Conservation (phyloP, 2,113 vertebrate species). For the Elephas maximus region DNA sequence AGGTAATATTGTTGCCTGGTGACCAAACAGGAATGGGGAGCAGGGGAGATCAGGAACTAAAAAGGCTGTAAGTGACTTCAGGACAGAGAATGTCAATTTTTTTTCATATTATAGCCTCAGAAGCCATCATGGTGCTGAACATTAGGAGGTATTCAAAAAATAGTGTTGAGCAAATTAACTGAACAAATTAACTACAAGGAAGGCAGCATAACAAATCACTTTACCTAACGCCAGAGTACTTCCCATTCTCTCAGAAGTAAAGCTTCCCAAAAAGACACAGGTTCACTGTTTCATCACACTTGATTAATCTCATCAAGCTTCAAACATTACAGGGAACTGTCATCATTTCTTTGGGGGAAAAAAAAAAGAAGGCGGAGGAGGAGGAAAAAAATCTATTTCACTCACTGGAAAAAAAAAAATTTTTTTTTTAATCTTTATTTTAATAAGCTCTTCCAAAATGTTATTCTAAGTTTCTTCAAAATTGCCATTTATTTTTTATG, state of each 20-base stretch:
- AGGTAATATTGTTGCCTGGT: background rate
- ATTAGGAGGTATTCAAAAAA: background rate
- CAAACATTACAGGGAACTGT: background rate
- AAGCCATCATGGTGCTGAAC: background rate
- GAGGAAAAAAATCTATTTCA: background rate
- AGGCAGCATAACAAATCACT: background rate
- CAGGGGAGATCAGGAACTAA: no score
- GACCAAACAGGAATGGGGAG: background rate
- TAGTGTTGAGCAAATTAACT: background rate
- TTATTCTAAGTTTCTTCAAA: background rate
- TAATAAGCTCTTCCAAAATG: background rate
- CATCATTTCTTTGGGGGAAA: background rate
- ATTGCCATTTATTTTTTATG: conserved; percentile 17
- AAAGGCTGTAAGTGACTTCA: background rate
- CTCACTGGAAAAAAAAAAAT: background rate
- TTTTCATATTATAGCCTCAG: background rate
- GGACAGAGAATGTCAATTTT: background rate
- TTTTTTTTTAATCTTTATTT: background rate
- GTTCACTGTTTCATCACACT: background rate
- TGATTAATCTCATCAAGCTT: background rate
- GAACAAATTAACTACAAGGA: background rate
- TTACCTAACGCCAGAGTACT: background rate
- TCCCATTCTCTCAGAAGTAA: background rate
- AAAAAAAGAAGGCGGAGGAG: background rate
- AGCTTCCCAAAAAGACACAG: background rate